Base-by-base conservation (phyloP, 1,140 invertebrate genomes). In the Zaprionus inermis region DNA sequence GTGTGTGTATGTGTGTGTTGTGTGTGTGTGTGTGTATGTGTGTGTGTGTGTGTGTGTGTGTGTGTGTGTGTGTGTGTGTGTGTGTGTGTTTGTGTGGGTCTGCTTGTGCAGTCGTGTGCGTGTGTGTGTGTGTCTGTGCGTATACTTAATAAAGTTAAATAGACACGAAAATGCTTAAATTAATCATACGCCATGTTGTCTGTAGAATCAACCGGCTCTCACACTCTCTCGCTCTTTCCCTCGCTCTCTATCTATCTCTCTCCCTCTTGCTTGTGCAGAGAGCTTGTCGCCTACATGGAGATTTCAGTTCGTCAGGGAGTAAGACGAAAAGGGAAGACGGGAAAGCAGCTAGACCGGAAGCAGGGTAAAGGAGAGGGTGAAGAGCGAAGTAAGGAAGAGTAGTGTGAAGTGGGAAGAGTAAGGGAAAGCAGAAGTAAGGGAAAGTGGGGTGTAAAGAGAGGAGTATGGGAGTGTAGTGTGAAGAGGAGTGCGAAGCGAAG, bases 141-240 rank as follows among this genome's bases (percentile, higher is more conserved):
- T 57, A 56, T 68, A 81, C 74, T 78, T 76, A 65, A 72, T 68
- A 78, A 84, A 72, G 67, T 79, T 89, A 84, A 89, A 74, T 76
- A 76, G 68, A 70, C 38, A 65, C 30, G 54, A 36, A 54, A 71
- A 38, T 55, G 28, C 57, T 73, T 73, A 68, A 86, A 79, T 89
- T 84, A 88, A 88, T 89, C 83, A 89, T 88, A 88, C 70, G 79
- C 72, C 72, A 77, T 83, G 83, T 78, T 77, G 67, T 58, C n/a
- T 16, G n/a, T 16, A 14, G n/a, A n/a, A n/a, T 12, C 5, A 4
- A 4, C 34, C 4, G 12, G 5, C 12, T 54, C 52, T 12, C 5
- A 4, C 24, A 5, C 24, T 28, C 24, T 28, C 24, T 4, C 24
- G 3, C 24, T 28, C 24, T 28, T n/a, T n/a, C n/a, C n/a, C 24